Base-by-base conservation (phyloP, 2,888 invertebrate species). In the Coelopa pilipes region DNA sequence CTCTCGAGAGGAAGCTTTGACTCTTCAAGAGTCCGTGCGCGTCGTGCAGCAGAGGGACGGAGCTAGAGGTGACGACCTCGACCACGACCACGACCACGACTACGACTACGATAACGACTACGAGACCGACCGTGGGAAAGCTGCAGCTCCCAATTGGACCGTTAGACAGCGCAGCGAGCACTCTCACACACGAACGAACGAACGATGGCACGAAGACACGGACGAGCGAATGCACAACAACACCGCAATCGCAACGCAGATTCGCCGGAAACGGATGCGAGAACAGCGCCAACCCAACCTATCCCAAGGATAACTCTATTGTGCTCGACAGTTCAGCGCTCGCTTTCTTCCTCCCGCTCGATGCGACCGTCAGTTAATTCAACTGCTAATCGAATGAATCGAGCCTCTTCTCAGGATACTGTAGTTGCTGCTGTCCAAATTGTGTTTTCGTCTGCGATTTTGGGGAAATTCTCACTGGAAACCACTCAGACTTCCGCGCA, bases 221-320 rank as follows among this genome's bases (percentile, higher is more conserved):
- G 1, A 67, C 50, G 50, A 34, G 47, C 59, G 34, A 45, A 65
- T 19, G 12, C 53, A 53, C 53, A 53, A 53, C 53, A 53, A 47
- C 19, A 45, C 11, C 45, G 47, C 24, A 68, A 34, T 34, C 34
- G 34, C 34, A 34, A 34, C 34, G 34, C 2, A 34, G 34, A 34
- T 57, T 21, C 68, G 69, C 63, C 74, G 75, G 72, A 75, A 72
- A 66, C 66, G 74, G 74, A 75, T 66, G 70, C 60, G n/a, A 50
- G 68, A n/a, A 49, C 5, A 47, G 65, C 47, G 21, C n/a, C 47
- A 21, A 12, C 19, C 47, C 15, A 65, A 75, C 75, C 75, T 75
- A 59, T 46, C 75, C 53, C 66, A 72, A 75, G 69, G 13, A 24
- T 49, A 49, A 65, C 45, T 9, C 53, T 34, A 13, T 15, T 55